These are phyloP conservation scores for Nansenia antarctica DNA, from an alignment of 2,113 vertebrate species.

Conservation along the genomic window DNA sequence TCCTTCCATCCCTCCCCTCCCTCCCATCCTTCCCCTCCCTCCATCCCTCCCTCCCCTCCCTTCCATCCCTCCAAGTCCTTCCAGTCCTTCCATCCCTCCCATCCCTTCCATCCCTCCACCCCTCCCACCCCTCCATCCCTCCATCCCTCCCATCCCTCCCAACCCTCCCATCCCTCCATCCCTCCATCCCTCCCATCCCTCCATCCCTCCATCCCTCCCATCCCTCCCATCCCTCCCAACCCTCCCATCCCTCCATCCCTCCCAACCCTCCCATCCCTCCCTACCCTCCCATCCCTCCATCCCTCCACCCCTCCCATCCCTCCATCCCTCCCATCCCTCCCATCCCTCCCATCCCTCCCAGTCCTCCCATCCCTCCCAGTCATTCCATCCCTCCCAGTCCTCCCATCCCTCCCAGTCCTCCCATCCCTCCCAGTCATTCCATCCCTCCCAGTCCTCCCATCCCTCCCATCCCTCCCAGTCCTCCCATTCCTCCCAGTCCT, in stretches of 20 bases:
- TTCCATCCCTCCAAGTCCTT: conserved; percentile 54
- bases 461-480: background rate
- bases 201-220: no score
- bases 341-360: conserved; percentile 50
- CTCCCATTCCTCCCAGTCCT: conserved; percentile 54
- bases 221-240: conserved; percentile 52
- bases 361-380: conserved; percentile 55
- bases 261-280: conserved; percentile 52
- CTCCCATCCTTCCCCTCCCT: conserved; percentile 53
- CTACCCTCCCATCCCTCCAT: no score
- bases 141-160: conserved; percentile 50
- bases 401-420: conserved; percentile 57
- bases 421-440: no score
- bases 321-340: conserved; percentile 49
- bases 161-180: conserved; percentile 63
- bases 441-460: background rate
- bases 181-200: conserved; percentile 50
- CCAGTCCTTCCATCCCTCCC: conserved; percentile 52
- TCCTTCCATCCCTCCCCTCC: conserved; percentile 54
- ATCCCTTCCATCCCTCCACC: conserved; percentile 39
- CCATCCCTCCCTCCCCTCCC: conserved; percentile 53
- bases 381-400: no score
- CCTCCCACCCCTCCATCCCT: conserved; percentile 62
- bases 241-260: conserved; percentile 52
- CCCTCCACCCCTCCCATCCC: conserved; percentile 55